phyloP scores from a whole-genome alignment of 35 echinoderm and acorn worm species.

The Hemicentrotus pulcherrimus region DNA sequence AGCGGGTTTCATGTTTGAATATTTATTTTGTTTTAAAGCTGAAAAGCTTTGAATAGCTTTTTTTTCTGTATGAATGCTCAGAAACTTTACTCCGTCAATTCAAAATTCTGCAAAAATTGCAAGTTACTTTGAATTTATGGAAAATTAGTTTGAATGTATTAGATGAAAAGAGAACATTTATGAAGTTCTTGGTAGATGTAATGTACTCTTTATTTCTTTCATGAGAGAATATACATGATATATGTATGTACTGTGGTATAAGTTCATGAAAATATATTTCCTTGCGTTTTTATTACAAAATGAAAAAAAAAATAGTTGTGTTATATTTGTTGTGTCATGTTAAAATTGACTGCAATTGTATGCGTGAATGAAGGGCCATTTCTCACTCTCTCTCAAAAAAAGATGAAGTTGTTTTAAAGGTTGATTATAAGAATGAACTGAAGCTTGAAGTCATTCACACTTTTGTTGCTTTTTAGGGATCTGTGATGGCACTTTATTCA shows the following conservation, averaged over 20 bases:
- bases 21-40: too few relatives aligned
- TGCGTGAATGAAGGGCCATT: too few relatives aligned
- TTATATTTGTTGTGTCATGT: neutral
- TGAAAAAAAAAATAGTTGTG: neutral
- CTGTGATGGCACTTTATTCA: too few relatives aligned
- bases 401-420: too few relatives aligned
- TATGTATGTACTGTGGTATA: neutral
- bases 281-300: neutral
- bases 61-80: too few relatives aligned
- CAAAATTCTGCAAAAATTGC: neutral
- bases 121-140: neutral
- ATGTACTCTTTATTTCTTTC: neutral
- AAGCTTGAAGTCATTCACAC: too few relatives aligned
- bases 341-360: neutral
- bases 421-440: too few relatives aligned
- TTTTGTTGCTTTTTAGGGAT: too few relatives aligned
- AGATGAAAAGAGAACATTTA: neutral
- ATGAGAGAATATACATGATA: neutral
- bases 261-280: neutral
- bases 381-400: too few relatives aligned
- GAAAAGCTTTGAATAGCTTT: too few relatives aligned
- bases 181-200: neutral
- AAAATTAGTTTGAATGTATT: neutral
- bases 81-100: too few relatives aligned
- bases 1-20: too few relatives aligned